Conservation (phyloP, 2,113 vertebrate genomes). For the Hemiprocne comata region DNA sequence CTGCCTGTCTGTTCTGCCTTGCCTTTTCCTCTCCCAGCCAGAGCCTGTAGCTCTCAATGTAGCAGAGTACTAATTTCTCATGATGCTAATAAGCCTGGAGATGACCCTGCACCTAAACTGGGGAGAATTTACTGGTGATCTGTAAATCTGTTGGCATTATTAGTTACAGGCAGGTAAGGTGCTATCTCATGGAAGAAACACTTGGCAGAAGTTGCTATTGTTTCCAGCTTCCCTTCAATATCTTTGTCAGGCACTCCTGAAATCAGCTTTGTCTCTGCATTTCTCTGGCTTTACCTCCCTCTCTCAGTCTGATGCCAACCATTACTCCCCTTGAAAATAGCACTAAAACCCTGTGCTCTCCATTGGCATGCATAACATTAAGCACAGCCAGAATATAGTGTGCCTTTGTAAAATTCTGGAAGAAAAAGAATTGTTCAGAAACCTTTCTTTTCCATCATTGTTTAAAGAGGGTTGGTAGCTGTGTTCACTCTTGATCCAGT, state of each 20-base stretch:
- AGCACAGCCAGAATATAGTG: neutral
- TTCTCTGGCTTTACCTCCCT: neutral
- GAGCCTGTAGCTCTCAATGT: rapidly evolving
- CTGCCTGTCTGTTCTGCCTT: neutral
- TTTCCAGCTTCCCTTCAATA: neutral
- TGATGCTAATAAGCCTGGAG: neutral
- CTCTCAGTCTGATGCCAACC: neutral
- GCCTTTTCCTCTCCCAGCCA: neutral
- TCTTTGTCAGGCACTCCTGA: neutral
- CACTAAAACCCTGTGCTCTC: neutral
- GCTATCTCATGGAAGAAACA: neutral
- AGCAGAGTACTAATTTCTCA: neutral
- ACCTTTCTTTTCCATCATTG: neutral
- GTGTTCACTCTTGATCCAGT: neutral
- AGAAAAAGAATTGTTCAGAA: neutral
- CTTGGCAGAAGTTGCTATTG: neutral
- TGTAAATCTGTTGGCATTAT: neutral
- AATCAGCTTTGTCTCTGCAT: neutral
- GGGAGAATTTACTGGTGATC: neutral
- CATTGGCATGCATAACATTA: neutral
- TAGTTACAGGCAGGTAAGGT: neutral
- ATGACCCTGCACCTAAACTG: neutral
- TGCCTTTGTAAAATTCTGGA: neutral
- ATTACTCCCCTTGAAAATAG: neutral
- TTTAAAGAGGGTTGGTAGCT: neutral